Conservation (phyloP, 2,888 invertebrate genomes). For the Tiliacea aurago region DNA sequence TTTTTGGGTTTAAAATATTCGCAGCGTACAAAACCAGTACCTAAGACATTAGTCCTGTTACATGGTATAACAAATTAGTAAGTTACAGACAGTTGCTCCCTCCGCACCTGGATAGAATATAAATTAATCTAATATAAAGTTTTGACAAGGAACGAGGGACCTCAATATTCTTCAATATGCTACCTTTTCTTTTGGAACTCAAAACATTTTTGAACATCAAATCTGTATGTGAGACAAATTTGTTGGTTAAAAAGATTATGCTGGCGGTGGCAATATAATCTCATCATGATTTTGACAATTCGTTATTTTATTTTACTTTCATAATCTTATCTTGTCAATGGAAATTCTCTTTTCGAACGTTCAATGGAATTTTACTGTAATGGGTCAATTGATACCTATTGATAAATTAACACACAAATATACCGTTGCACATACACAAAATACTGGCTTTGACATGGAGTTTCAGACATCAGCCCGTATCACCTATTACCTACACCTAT, state of each 20-base stretch:
- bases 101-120: not conserved
- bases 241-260: not conserved
- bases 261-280: not conserved
- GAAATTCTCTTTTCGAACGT: not conserved
- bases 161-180: not conserved
- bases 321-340: conserved; percentile 23
- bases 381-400: no score
- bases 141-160: not conserved
- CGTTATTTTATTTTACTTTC: not conserved
- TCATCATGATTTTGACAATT: conserved; percentile 4
- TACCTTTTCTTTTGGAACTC: not conserved
- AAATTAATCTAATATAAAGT: not conserved
- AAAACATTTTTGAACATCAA: not conserved
- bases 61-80: not conserved
- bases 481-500: no score
- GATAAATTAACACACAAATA: not conserved
- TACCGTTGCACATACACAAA: not conserved
- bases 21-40: no score
- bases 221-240: not conserved
- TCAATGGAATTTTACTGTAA: conserved; percentile 17
- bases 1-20: no score
- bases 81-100: not conserved
- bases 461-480: no score
- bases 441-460: no score
- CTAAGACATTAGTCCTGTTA: no score